Conservation (phyloP, 2,797 vertebrate species). For the Adrianichthys oophorus region DNA sequence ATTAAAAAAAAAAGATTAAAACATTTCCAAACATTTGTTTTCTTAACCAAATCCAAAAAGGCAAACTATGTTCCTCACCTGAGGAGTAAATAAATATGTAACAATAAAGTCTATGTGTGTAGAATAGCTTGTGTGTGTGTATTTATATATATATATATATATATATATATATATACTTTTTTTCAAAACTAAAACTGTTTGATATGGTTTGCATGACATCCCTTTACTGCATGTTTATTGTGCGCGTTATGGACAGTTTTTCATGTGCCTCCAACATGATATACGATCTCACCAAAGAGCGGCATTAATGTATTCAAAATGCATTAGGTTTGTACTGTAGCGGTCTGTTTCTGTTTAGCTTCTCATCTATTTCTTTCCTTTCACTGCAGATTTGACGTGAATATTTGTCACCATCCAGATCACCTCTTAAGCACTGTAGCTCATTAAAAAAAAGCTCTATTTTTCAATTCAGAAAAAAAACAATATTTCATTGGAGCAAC, state of each 20-base stretch:
- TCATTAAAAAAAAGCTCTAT: neutral
- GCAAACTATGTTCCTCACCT: too few relatives aligned
- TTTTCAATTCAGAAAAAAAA: too few relatives aligned
- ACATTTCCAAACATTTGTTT: too few relatives aligned
- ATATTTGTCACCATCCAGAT: slow-evolving; percentile 25
- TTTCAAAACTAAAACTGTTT: too few relatives aligned
- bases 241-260: slow-evolving; percentile 9
- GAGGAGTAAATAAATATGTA: too few relatives aligned
- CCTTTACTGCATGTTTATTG: neutral
- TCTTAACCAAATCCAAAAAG: too few relatives aligned
- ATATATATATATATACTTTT: too few relatives aligned
- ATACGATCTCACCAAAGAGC: slow-evolving; percentile 18
- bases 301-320: slow-evolving; percentile 41
- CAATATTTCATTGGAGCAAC: too few relatives aligned
- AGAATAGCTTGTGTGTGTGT: too few relatives aligned
- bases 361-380: slow-evolving; percentile 35
- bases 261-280: slow-evolving; percentile 32
- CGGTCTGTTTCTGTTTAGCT: slow-evolving; percentile 40
- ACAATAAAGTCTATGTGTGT: too few relatives aligned
- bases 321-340: slow-evolving; percentile 16
- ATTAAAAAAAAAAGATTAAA: too few relatives aligned
- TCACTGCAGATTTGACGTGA: slow-evolving; percentile 22
- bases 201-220: neutral
- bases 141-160: too few relatives aligned
- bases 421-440: slow-evolving; percentile 8